These are phyloP conservation scores for Cordilura impudica DNA, from an alignment of 2,888 invertebrate species.

Conservation along the genomic window DNA sequence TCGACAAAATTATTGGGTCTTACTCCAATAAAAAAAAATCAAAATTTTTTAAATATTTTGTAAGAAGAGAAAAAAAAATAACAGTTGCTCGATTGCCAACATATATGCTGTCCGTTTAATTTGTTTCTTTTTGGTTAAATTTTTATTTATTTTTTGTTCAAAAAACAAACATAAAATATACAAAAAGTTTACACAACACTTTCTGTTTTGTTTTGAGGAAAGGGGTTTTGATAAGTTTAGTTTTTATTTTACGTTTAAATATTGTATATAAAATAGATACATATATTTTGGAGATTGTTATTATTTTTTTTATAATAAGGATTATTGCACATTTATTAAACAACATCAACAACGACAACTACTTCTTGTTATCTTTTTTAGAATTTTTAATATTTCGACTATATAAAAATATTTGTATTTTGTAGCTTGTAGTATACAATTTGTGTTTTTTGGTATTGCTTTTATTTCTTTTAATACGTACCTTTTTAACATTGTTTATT, in stretches of 20 bases:
- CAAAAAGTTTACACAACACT: constrained; percentile 68
- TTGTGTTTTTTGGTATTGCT: constrained; percentile 31
- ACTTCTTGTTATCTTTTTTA: constrained; percentile 66
- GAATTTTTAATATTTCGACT: constrained; percentile 63
- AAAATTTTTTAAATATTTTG: constrained; percentile 35
- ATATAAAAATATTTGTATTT: constrained; percentile 34
- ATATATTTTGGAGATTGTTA: constrained; percentile 64
- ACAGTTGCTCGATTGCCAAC: constrained; percentile 78
- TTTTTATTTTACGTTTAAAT: constrained; percentile 19
- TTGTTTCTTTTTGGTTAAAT: constrained; percentile 25
- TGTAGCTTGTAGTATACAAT: constrained; percentile 39
- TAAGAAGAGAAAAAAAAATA: constrained; percentile 47
- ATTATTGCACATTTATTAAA: constrained; percentile 76
- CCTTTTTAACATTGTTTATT: too few species aligned
- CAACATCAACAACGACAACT: constrained; percentile 77
- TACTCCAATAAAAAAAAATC: constrained; percentile 39
- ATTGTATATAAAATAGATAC: constrained; percentile 55
- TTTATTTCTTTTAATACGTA: constrained; percentile 55
- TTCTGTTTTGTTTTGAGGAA: constrained; percentile 43
- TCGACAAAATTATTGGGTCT: constrained; percentile 49
- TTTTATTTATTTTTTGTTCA: constrained; percentile 62
- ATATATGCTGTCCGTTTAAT: constrained; percentile 77
- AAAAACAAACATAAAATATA: constrained; percentile 72
- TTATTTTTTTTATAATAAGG: constrained; percentile 63
- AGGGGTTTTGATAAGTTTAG: constrained; percentile 21